phyloP scores from a whole-genome alignment of 2,113 vertebrate genomes.

The Dipodomys ordii region DNA sequence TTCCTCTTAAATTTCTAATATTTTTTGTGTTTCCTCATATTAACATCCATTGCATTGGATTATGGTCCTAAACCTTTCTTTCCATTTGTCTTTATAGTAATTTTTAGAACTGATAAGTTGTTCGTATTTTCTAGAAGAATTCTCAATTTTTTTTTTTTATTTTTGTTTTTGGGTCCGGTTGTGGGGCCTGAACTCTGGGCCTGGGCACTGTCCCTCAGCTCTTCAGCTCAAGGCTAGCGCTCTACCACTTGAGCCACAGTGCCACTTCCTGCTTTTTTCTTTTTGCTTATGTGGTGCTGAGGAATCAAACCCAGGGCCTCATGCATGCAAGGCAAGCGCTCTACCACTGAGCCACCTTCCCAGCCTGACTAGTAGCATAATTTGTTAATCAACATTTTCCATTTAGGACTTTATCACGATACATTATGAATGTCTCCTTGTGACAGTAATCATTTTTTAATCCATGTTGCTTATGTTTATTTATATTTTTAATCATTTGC shows the following conservation, averaged over 20 bases:
- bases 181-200: too few relatives aligned
- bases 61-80: not conserved
- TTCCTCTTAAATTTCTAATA: constrained; percentile 15
- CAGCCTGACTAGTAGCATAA: too few relatives aligned
- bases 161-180: too few relatives aligned
- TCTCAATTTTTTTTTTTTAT: not conserved
- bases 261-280: too few relatives aligned
- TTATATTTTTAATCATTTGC: not conserved
- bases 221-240: too few relatives aligned
- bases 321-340: too few relatives aligned
- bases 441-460: not conserved
- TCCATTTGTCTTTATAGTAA: not conserved
- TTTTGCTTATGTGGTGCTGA: too few relatives aligned
- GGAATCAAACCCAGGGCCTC: too few relatives aligned
- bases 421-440: not conserved
- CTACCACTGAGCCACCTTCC: too few relatives aligned
- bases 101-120: not conserved
- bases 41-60: not conserved
- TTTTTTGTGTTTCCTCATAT: not conserved
- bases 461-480: not conserved
- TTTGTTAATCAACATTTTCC: not conserved
- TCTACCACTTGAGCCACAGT: too few relatives aligned
- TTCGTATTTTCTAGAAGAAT: constrained; percentile 9
- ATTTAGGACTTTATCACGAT: not conserved
- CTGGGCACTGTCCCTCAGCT: too few relatives aligned